Evolutionary conservation across 2,113 vertebrate species (phyloP), one percentile per base, ranked within the genome.

Genomic region (Scophthalmus maximus): DNA sequence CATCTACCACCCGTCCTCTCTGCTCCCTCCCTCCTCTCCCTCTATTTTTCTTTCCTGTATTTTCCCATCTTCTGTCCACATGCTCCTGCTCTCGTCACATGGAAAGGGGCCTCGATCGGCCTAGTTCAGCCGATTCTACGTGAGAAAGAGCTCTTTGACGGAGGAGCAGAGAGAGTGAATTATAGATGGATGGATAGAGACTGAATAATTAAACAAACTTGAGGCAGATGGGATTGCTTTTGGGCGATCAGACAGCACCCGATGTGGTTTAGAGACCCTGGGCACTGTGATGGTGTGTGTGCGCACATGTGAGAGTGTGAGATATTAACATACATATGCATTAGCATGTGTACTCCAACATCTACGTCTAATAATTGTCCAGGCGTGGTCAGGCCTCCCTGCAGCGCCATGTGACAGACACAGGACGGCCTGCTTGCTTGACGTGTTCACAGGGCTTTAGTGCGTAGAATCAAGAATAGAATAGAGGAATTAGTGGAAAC

Each of bases 181-280:
- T 68, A 74, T 71, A 76, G 77, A 84, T 87, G 81, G 62, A 68
- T 78, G 68, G 55, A 79, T 25, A 53, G 53, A 67, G 64, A 27
- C 47, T 85, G 57, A 84, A 85, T 86, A 83, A 84, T 89, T 85
- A 79, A 83, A 75, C 67, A 52, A 46, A 76, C 70, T 30, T 52
- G 22, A 68, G 71, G 49, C 71, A 81, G 76, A 87, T 65, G 42
- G 72, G 78, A 69, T 27, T 30, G 55, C n/a, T 84, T 68, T 84
- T 55, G 70, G 72, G 59, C 38, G 76, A 76, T 62, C 59, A 76
- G 61, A 63, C 70, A 42, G 56, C 68, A 26, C 53, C 67, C 40
- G 62, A 59, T 52, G 56, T 3, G 11, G 7, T 66, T 46, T 14
- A 26, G 26, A 4, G 57, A 68, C 58, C 34, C 26, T 0, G 27